Evolutionary conservation across 2,797 vertebrate species (phyloP).

Genomic region (Percopsis omiscomaycus): DNA sequence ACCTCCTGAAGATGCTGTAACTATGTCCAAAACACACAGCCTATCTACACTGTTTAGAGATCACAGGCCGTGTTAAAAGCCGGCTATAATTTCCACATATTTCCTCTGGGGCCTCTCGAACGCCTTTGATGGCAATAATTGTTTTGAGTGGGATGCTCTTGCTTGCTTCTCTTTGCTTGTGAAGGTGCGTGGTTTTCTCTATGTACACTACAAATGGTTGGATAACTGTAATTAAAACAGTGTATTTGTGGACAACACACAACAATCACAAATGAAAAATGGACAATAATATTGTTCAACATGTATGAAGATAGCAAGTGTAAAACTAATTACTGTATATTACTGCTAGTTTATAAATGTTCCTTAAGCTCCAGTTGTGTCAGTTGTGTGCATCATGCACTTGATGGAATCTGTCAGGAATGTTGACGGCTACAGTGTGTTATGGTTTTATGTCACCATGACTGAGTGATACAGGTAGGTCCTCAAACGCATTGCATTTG

Average conservation of each 20-base stretch:
- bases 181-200: neutral
- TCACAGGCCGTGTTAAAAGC: neutral
- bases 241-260: neutral
- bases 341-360: neutral
- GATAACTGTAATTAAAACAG: too few species aligned
- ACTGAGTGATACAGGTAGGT: neutral
- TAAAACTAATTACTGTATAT: too few species aligned
- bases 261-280: too few species aligned
- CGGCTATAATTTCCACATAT: constrained; percentile 1
- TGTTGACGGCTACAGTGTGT: neutral
- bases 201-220: too few species aligned
- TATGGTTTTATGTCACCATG: neutral
- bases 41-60: too few species aligned
- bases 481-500: neutral
- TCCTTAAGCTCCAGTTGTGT: neutral
- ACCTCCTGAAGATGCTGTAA: too few species aligned
- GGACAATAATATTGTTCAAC: too few species aligned
- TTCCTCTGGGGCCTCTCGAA: neutral
- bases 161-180: neutral
- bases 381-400: neutral
- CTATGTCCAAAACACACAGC: too few species aligned
- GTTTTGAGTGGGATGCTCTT: neutral
- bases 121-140: neutral
- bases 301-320: too few species aligned
- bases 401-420: constrained; percentile 8